These are phyloP conservation scores for Drosophila willistoni DNA, from an alignment of 1,140 invertebrate genomes.

Conservation along the genomic window DNA sequence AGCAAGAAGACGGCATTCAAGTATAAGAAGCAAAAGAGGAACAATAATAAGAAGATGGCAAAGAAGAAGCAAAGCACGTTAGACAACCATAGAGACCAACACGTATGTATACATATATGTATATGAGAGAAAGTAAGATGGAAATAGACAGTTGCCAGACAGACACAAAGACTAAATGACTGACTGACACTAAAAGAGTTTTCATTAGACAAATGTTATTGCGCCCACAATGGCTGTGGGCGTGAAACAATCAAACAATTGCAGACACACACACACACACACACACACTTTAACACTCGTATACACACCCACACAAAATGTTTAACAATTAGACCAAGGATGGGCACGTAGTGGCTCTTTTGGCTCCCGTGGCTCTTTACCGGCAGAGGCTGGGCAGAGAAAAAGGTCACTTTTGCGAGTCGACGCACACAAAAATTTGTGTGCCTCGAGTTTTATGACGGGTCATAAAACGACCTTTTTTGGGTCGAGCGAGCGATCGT, in stretches of 20 bases:
- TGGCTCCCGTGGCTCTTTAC: no score
- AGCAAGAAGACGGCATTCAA: constrained; percentile 33
- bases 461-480: no score
- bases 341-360: no score
- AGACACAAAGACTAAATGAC: background rate
- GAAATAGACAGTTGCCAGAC: constrained; percentile 19
- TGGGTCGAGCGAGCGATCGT: no score
- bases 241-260: constrained; percentile 68
- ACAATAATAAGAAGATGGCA: background rate
- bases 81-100: background rate
- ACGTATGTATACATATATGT: no score
- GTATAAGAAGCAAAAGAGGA: constrained; percentile 15
- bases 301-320: constrained; percentile 50
- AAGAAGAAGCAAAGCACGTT: background rate
- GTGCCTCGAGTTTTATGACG: no score
- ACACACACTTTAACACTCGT: constrained; percentile 10
- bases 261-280: constrained; percentile 33
- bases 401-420: no score
- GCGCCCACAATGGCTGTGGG: constrained; percentile 47
- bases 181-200: constrained; percentile 21
- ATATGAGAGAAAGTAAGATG: constrained; percentile 20
- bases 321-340: constrained; percentile 79
- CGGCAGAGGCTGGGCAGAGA: no score
- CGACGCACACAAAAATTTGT: no score
- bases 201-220: constrained; percentile 77